A percentile compares a stretch with the other conserved stretches of the same genome.
Conservation (phyloP, 2,797 vertebrate species). For the Sebastes variabilis region DNA sequence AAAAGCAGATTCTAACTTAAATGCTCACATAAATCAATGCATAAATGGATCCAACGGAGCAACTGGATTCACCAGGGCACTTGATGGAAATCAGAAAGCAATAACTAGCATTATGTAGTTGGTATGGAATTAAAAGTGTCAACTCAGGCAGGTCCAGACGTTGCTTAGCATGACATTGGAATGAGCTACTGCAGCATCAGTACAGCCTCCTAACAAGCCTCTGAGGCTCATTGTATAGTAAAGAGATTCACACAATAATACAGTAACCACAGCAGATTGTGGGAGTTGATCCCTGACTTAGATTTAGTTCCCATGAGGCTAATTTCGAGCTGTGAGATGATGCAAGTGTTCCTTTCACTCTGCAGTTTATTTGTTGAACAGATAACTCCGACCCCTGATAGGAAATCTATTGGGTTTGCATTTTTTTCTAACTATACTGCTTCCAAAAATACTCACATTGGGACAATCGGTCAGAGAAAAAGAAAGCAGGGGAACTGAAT, state of each 20-base stretch:
- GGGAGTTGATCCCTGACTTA: background rate
- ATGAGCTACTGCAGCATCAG: background rate
- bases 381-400: background rate
- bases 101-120: conserved; percentile 4
- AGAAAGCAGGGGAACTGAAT: background rate
- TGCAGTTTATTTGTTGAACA: conserved; percentile 13
- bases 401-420: background rate
- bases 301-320: background rate
- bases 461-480: conserved; percentile 17
- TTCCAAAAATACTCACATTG: conserved; percentile 12
- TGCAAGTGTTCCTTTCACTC: background rate
- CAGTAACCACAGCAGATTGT: background rate
- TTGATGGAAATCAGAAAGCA: conserved; percentile 20
- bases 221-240: background rate
- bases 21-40: background rate
- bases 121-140: background rate
- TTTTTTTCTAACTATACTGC: background rate
- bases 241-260: conserved; percentile 5
- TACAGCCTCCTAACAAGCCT: background rate
- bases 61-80: background rate
- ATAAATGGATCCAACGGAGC: background rate
- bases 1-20: background rate
- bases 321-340: background rate
- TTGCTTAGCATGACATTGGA: background rate
- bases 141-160: background rate